Conservation (phyloP, 2,888 invertebrate species). For the Bellardia pandia region DNA sequence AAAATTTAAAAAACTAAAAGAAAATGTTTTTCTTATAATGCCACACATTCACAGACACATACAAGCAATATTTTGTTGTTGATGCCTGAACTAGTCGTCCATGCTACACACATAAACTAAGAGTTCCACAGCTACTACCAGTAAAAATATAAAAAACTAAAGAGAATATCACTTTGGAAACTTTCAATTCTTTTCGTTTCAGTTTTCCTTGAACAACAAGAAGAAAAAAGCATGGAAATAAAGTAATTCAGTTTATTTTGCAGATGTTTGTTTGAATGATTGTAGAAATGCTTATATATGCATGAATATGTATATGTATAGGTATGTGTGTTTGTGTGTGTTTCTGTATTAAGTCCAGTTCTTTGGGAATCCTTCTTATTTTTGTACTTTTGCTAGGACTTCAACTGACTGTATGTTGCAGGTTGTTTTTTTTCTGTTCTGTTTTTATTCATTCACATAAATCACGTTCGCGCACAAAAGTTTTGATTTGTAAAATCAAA, state of each 20-base stretch:
- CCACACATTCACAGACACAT: constrained; percentile 23
- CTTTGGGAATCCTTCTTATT: constrained; percentile 56
- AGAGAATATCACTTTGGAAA: constrained; percentile 67
- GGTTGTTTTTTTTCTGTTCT: constrained; percentile 21
- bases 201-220: constrained; percentile 9
- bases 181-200: constrained; percentile 65
- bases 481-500: constrained; percentile 83
- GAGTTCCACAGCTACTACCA: background rate
- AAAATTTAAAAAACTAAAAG: constrained; percentile 2
- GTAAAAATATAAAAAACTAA: background rate
- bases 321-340: constrained; percentile 11
- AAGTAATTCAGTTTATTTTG: constrained; percentile 63
- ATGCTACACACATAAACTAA: background rate
- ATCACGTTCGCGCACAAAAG: constrained; percentile 82
- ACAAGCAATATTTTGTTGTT: constrained; percentile 37
- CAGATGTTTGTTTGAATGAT: constrained; percentile 28
- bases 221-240: constrained; percentile 41
- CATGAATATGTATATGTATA: background rate
- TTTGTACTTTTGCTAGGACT: constrained; percentile 42
- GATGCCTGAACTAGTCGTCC: constrained; percentile 43
- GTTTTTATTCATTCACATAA: constrained; percentile 77
- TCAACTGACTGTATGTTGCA: constrained; percentile 39
- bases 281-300: constrained; percentile 18
- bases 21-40: constrained; percentile 37
- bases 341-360: constrained; percentile 58